phyloP scores from a whole-genome alignment of 2,797 vertebrate species.

The Enteromius radiatus region DNA sequence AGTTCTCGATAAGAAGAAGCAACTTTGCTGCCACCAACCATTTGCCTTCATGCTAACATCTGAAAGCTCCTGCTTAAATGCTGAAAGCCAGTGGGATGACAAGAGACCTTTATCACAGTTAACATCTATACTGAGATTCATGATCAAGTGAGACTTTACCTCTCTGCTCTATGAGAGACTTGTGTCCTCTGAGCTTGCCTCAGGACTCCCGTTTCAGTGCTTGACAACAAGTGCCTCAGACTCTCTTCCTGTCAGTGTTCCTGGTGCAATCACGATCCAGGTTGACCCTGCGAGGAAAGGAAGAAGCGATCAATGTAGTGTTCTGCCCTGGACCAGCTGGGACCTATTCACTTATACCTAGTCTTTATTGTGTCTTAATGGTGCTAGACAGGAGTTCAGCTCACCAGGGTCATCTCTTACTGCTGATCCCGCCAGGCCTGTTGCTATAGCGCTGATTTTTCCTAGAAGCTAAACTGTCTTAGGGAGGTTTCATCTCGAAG shows the following conservation, averaged over 20 bases:
- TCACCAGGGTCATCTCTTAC: constrained; percentile 1
- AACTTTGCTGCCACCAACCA: not conserved
- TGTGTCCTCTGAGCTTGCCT: constrained; percentile 28
- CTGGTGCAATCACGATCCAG: not conserved
- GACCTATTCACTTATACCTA: constrained; percentile 19
- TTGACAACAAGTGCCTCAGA: constrained; percentile 19
- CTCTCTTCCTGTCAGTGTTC: constrained; percentile 4
- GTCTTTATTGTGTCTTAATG: constrained; percentile 34
- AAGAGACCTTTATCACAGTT: not conserved
- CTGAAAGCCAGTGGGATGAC: not conserved
- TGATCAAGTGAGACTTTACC: constrained; percentile 6
- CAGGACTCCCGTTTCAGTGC: constrained; percentile 20
- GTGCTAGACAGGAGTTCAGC: constrained; percentile 30
- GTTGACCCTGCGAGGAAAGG: constrained; percentile 3
- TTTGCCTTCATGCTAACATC: not conserved
- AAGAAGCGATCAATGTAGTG: constrained; percentile 24
- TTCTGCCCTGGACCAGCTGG: constrained; percentile 18
- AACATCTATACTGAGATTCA: constrained; percentile 2
- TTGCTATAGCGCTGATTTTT: not conserved
- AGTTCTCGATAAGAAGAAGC: not conserved
- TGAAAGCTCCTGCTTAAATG: not conserved
- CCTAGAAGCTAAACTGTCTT: not conserved
- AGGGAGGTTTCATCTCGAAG: not conserved
- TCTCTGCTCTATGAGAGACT: not conserved
- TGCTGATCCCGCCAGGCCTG: not conserved